These are phyloP conservation scores for Redunca redunca DNA, from an alignment of 2,113 vertebrate genomes.

Conservation along the genomic window DNA sequence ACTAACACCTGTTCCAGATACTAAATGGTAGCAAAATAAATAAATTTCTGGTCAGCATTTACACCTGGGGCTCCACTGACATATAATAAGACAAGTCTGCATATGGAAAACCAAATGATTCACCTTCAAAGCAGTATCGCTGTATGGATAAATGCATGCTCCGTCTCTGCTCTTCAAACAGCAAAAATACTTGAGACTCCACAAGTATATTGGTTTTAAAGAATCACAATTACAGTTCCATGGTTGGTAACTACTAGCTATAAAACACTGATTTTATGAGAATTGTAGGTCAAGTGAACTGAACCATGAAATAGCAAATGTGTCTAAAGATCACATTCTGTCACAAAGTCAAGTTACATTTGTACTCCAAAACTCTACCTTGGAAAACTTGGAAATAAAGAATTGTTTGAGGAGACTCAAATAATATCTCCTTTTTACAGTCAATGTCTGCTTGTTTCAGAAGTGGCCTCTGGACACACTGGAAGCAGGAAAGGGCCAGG, in stretches of 20 bases:
- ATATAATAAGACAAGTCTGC: conserved; percentile 1
- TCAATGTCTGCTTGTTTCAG: background rate
- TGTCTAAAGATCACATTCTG: conserved; percentile 29
- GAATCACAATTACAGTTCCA: background rate
- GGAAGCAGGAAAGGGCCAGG: background rate
- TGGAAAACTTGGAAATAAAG: background rate
- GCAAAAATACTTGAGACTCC: background rate
- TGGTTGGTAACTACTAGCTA: background rate
- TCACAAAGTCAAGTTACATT: background rate
- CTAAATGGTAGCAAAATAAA: conserved; percentile 22
- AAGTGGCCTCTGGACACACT: background rate
- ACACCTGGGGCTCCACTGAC: conserved; percentile 33
- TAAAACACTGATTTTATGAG: conserved; percentile 1
- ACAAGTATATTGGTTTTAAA: background rate
- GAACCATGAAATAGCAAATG: conserved; percentile 25
- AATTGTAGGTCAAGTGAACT: conserved; percentile 35
- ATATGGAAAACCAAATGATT: background rate
- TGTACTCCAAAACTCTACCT: background rate
- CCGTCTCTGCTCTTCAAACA: background rate
- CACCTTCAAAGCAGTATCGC: background rate
- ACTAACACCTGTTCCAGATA: conserved; percentile 67
- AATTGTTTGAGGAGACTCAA: background rate
- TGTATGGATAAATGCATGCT: background rate
- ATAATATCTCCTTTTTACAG: background rate
- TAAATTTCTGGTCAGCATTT: conserved; percentile 33